These are phyloP conservation scores for Drosophila maculinotata DNA, from an alignment of 2,888 invertebrate genomes.

Conservation along the genomic window DNA sequence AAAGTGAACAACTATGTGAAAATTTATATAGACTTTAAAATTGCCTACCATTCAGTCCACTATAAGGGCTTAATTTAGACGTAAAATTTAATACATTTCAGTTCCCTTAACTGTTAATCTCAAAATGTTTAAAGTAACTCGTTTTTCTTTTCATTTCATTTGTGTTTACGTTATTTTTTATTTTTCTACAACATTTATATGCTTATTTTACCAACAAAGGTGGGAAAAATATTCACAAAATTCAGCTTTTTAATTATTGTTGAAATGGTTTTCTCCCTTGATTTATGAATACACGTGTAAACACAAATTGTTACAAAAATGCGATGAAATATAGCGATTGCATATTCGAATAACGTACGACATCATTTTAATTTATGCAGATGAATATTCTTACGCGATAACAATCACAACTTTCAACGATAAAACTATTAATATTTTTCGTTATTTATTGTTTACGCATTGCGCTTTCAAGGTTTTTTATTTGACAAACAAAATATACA, in stretches of 20 bases:
- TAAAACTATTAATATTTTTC: not conserved
- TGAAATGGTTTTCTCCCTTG: too few species aligned
- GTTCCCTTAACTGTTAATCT: too few species aligned
- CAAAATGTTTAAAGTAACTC: too few species aligned
- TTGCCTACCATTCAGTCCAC: too few species aligned
- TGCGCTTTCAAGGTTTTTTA: not conserved
- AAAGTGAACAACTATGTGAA: not conserved
- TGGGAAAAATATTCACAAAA: too few species aligned
- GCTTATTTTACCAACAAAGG: too few species aligned
- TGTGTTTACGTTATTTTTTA: too few species aligned
- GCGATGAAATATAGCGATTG: not conserved
- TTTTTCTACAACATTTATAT: too few species aligned
- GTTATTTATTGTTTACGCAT: conserved; percentile 2
- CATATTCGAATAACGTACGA: not conserved
- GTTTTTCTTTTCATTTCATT: too few species aligned
- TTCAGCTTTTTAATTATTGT: too few species aligned
- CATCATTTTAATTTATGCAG: not conserved
- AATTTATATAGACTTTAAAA: conserved; percentile 11
- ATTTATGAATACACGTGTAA: not conserved
- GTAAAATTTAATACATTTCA: too few species aligned
- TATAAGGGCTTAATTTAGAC: too few species aligned
- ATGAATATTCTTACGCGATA: conserved; percentile 6
- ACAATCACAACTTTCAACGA: conserved; percentile 5
- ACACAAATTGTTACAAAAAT: not conserved
- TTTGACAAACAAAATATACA: not conserved